Evolutionary conservation across 2,113 vertebrate genomes (phyloP), one percentile per base, ranked within the genome.

Genomic region (Okapia johnstoni): DNA sequence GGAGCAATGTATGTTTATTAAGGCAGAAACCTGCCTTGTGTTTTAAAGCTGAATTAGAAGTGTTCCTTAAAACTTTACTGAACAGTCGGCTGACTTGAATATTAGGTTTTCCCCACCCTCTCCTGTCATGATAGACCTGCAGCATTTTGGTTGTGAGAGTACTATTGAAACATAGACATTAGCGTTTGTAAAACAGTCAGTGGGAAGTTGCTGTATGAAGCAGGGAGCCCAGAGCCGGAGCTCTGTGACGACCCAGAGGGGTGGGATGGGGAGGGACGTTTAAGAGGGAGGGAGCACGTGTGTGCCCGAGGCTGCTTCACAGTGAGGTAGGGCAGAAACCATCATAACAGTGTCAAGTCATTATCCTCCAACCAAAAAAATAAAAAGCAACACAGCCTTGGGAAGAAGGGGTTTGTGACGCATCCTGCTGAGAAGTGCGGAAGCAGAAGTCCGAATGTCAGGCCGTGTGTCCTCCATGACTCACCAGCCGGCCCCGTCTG

Each of bases 381-480:
- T 43, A 76, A 76, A 76, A 76, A 58, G 66, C 33, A 92, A 46
- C 8, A 9, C n/a, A 4, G 46, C 57, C 7, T 36, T 43, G 88
- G 48, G 25, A 21, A 26, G 33, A 17, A 28, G 26, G 25, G 25
- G 13, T n/a, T 86, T 63, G 93, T 58, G 66, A 48, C 13, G 63
- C 54, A 14, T 28, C 43, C 66, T 36, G 23, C 16, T 14, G 11
- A 50, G 77, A 36, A 85, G 77, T 7, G 46, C 23, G 30, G 88
- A 54, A 77, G 7, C 7, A 1, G 36, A 30, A 46, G 57, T 28
- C 46, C 5, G 25, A 63, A 4, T 6, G 48, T 14, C 28, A 52
- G 76, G 46, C 54, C 2, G 0, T 7, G 6, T 30, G 30, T 57
- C 46, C 50, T 2, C 0, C 0, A 0, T 28, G 15, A 6, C 19